Evolutionary conservation across 2,797 vertebrate genomes (phyloP), one percentile per base, ranked within the genome.

Genomic region (Pteropus rufus): DNA sequence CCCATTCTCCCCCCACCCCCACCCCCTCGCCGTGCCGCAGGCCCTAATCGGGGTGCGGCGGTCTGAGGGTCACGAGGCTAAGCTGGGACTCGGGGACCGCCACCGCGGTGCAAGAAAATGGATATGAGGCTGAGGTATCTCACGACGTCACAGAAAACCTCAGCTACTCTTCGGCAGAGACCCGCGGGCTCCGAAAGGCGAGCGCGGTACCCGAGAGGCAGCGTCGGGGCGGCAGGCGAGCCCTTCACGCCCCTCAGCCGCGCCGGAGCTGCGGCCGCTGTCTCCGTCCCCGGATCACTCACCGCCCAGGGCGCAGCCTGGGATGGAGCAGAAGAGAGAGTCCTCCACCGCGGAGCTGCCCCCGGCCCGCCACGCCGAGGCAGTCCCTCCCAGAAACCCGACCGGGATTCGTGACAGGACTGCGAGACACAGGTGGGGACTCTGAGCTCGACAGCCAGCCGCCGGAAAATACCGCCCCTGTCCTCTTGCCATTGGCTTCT

Each of bases 241-340:
- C 46, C 64, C 46, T 70, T 39, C 46, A 14, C 39, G 31, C 46
- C 79, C 69, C 67, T 54, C 65, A 2, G 75, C 44, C 2, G 62
- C 24, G 2, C 29, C 23, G 15, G 0, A 34, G 29, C 60, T 1
- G 39, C 44, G 23, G 36, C 85, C 21, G 26, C 60, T 0, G 29
- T 60, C 69, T 34, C 18, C 82, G 18, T 70, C 39, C 29, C 54
- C 3, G 31, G 54, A 39, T 83, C 95, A 95, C 89, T 95, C 92
- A 89, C 96, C 84, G 65, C 72, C 92, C 82, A 21, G 36, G 79
- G n/a, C 64, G 70, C 56, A 10, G 79, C n/a, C 34, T 5, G 67
- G 73, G 85, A 77, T 23, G n/a, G 67, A 85, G 79, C 77, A 60
- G 81, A 81, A 79, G 56, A 31, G 64, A 92, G 49, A 26, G 75